Percentiles rank a stretch among this genome's conserved stretches.
Conservation (phyloP, 1,140 invertebrate genomes). For the Gryllus bimaculatus region DNA sequence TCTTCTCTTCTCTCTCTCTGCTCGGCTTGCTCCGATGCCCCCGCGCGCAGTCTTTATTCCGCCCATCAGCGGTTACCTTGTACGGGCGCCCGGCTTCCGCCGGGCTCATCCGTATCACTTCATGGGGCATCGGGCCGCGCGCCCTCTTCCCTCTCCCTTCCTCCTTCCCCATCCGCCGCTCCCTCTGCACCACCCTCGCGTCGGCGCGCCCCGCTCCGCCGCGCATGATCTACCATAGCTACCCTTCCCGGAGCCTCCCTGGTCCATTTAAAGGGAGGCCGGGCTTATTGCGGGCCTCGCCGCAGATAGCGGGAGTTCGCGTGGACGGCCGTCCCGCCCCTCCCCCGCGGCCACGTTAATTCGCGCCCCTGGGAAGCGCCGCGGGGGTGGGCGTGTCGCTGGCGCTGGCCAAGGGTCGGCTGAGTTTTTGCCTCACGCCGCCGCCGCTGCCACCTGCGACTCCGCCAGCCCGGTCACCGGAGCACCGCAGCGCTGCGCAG, state of each 20-base stretch:
- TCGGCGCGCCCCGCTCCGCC: not conserved
- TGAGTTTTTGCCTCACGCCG: too few relatives aligned
- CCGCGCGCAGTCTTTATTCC: constrained; percentile 2
- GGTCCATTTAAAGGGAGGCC: not conserved
- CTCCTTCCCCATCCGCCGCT: not conserved
- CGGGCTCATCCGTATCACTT: constrained; percentile 12
- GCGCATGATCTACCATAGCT: not conserved
- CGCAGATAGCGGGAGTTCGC: not conserved
- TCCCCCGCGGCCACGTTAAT: not conserved
- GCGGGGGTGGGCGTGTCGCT: too few relatives aligned
- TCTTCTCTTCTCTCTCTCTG: too few relatives aligned
- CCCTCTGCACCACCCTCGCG: too few relatives aligned
- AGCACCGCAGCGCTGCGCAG: too few relatives aligned
- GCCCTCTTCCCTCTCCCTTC: constrained; percentile 11
- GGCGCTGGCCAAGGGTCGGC: too few relatives aligned
- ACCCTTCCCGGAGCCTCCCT: not conserved
- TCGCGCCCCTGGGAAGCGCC: too few relatives aligned
- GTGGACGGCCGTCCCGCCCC: not conserved
- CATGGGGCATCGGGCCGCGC: constrained; percentile 14
- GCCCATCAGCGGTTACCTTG: not conserved
- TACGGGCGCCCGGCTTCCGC: not conserved
- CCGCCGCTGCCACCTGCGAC: too few relatives aligned
- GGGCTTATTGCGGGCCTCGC: not conserved
- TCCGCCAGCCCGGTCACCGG: too few relatives aligned
- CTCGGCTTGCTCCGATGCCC: too few relatives aligned